These are phyloP conservation scores for Panthera leo DNA, from an alignment of 2,113 vertebrate genomes.

Conservation along the genomic window DNA sequence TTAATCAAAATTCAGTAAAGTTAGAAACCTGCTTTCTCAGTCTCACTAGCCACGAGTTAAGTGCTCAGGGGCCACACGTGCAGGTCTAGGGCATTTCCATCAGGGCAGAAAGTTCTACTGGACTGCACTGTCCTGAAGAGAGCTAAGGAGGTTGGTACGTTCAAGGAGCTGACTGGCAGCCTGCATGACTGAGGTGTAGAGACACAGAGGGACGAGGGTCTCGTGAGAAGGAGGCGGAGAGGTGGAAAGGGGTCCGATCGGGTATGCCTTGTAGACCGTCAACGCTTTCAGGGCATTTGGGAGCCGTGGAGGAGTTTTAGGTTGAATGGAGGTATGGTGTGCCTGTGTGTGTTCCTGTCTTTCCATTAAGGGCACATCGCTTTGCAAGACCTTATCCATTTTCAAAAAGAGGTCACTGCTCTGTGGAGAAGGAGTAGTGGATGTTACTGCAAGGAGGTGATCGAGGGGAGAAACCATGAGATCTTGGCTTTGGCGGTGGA, in stretches of 20 bases:
- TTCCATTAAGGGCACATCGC: not conserved
- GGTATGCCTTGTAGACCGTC: not conserved
- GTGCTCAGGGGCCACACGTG: not conserved
- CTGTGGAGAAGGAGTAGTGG: not conserved
- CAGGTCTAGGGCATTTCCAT: not conserved
- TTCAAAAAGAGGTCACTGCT: not conserved
- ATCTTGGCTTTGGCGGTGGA: not conserved
- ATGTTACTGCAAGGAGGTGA: not conserved
- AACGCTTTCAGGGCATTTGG: not conserved
- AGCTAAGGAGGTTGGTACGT: not conserved
- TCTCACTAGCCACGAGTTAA: not conserved
- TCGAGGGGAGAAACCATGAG: not conserved
- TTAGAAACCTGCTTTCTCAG: not conserved
- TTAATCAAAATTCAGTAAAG: not conserved
- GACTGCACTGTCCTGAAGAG: not conserved
- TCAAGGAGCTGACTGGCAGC: not conserved
- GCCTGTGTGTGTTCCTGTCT: not conserved
- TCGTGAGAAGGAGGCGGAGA: not conserved
- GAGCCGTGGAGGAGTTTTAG: not conserved
- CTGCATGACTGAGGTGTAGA: not conserved
- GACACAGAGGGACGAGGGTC: not conserved
- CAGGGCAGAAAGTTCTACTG: not conserved
- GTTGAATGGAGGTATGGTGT: not conserved
- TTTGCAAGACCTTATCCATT: not conserved
- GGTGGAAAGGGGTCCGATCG: not conserved